Base-by-base conservation (phyloP, 1,140 invertebrate species). In the Drosophila burlai region DNA sequence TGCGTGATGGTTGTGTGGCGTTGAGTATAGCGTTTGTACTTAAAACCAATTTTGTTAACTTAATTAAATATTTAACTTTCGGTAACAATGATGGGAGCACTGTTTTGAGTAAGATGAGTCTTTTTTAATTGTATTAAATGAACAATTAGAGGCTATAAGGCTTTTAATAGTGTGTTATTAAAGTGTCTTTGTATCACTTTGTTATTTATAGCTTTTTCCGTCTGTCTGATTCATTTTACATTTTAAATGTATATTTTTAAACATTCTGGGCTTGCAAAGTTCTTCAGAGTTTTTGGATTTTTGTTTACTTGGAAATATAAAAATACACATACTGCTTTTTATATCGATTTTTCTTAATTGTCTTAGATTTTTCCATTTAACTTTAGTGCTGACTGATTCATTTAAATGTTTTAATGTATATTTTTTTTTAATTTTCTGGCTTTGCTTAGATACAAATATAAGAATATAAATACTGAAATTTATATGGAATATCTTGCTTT, bases 1-100 rank as follows among this genome's bases (percentile, higher is more conserved):
- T 42, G 21, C 15, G 38, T 61, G 62, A 65, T 60, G 16, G 7
- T 63, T 65, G 40, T 26, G 9, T 34, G 26, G 21, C 15, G n/a
- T 4, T 60, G 43, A 60, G 13, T 42, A 60, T n/a, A 9, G 36
- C 5, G 2, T 24, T 34, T 43, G 13, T 15, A 61, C 18, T 60
- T 4, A 6, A 34, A 7, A n/a, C 3, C 3, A 3, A 15, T 61
- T 65, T 61, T 58, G 18, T 26, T 62, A 34, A 34, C 38, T 40
- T 16, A 7, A 5, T 38, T 18, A 31, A 36, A 24, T 36, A 15
- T 54, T 36, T 26, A 26, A 15, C 9, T 38, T 38, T 38, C 6
- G 21, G 15, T 57, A 57, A 55, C 52, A 55, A 55, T 55, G 34
- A 24, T 55, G 52, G 34, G 34, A 55, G 15, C 3, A 15, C 21